These are phyloP conservation scores for Enteromius thamalakanensis DNA, from an alignment of 2,797 vertebrate species.

Conservation along the genomic window DNA sequence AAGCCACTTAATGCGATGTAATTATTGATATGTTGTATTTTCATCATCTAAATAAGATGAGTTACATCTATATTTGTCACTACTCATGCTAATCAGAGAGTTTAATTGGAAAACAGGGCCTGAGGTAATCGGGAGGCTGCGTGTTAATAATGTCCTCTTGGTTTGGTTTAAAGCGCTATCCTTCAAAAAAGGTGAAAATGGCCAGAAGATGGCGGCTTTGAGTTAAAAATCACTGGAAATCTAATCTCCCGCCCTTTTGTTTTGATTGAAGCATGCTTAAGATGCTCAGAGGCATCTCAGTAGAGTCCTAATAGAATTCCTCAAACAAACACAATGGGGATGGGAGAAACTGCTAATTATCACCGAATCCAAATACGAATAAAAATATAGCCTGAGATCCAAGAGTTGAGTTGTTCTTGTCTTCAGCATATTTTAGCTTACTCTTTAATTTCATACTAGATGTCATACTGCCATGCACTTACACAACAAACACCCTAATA, in stretches of 20 bases:
- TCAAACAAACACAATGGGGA: neutral
- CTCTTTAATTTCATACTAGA: neutral
- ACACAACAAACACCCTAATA: neutral
- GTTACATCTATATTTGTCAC: neutral
- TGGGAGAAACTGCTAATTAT: neutral
- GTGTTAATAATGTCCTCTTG: neutral
- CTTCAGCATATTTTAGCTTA: neutral
- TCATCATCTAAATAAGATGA: neutral
- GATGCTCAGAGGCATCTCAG: neutral
- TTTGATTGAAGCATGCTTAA: constrained; percentile 23
- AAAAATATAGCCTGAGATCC: neutral
- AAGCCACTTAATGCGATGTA: neutral
- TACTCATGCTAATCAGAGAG: neutral
- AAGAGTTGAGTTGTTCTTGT: neutral
- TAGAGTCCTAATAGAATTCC: neutral
- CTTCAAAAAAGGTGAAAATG: constrained; percentile 8
- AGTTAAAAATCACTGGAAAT: constrained; percentile 48
- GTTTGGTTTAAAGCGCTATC: neutral
- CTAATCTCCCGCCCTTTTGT: neutral
- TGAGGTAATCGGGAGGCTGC: neutral
- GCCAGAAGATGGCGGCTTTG: constrained; percentile 62
- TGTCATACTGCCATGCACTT: neutral
- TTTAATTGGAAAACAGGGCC: neutral
- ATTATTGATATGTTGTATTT: neutral
- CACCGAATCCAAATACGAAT: neutral